phyloP scores from a whole-genome alignment of 1,140 invertebrate genomes.

The Nymphalis io region DNA sequence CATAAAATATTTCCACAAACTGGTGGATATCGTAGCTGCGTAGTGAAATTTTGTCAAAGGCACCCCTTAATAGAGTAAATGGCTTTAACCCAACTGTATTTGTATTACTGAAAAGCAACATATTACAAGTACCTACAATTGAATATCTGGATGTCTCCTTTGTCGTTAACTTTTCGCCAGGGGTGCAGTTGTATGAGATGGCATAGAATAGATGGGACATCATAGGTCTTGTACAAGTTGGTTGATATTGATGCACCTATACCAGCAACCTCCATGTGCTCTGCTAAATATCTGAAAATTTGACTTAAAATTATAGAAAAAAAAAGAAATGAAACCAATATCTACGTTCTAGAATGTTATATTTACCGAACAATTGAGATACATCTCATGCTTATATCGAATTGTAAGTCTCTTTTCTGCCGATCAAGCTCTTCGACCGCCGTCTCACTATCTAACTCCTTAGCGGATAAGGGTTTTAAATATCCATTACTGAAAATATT shows the following conservation, averaged over 20 bases:
- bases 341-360: not conserved
- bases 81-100: no score
- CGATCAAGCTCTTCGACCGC: slow-evolving; percentile 82
- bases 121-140: slow-evolving; percentile 64
- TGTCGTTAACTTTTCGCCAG: slow-evolving; percentile 84
- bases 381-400: slow-evolving; percentile 86
- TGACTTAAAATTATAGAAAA: not conserved
- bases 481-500: slow-evolving; percentile 59
- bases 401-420: slow-evolving; percentile 84
- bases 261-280: slow-evolving; percentile 81
- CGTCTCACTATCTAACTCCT: slow-evolving; percentile 74
- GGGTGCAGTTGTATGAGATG: slow-evolving; percentile 85
- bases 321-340: not conserved
- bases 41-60: no score
- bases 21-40: no score
- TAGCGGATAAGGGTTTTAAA: slow-evolving; percentile 60
- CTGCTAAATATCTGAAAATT: slow-evolving; percentile 75
- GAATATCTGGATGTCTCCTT: slow-evolving; percentile 79
- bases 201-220: slow-evolving; percentile 86
- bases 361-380: slow-evolving; percentile 85
- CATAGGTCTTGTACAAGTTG: slow-evolving; percentile 84
- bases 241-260: slow-evolving; percentile 82
- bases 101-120: not conserved
- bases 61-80: no score
- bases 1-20: no score